Percentiles rank a stretch among this genome's conserved stretches.
Conservation (phyloP, 2,888 invertebrate genomes). For the Pseudococcus jackbeardsleyi region DNA sequence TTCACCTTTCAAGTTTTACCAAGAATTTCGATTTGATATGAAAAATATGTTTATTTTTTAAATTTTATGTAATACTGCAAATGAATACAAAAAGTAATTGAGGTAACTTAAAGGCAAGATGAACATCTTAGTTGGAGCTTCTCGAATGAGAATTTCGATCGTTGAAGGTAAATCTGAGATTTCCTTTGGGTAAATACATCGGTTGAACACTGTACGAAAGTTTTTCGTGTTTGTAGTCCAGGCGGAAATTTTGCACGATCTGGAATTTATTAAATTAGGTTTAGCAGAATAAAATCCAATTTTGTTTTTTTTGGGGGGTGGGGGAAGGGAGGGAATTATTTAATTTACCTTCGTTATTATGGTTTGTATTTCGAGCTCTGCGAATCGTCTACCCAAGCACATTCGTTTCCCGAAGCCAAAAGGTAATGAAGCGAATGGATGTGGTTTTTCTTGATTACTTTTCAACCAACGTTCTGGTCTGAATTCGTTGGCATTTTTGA, state of each 20-base stretch:
- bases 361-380: conserved; percentile 91
- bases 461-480: conserved; percentile 69
- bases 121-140: neutral
- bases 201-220: conserved; percentile 87
- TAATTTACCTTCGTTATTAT: conserved; percentile 81
- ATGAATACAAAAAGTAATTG: neutral
- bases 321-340: neutral
- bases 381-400: conserved; percentile 88
- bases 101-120: neutral
- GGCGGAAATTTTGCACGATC: conserved; percentile 81
- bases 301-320: too few relatives aligned
- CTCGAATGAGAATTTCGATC: conserved; percentile 51
- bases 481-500: conserved; percentile 68
- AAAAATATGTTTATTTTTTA: too few relatives aligned
- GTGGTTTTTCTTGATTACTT: conserved; percentile 70
- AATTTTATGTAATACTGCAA: neutral
- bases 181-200: conserved; percentile 89
- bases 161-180: conserved; percentile 76
- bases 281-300: neutral
- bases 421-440: conserved; percentile 81
- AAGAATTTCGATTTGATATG: neutral
- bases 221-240: conserved; percentile 83
- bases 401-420: conserved; percentile 87
- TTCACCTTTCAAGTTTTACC: neutral
- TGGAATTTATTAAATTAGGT: conserved; percentile 69